These are phyloP conservation scores for Brachypodius melanocephalos DNA, from an alignment of 2,113 vertebrate genomes.

Conservation along the genomic window DNA sequence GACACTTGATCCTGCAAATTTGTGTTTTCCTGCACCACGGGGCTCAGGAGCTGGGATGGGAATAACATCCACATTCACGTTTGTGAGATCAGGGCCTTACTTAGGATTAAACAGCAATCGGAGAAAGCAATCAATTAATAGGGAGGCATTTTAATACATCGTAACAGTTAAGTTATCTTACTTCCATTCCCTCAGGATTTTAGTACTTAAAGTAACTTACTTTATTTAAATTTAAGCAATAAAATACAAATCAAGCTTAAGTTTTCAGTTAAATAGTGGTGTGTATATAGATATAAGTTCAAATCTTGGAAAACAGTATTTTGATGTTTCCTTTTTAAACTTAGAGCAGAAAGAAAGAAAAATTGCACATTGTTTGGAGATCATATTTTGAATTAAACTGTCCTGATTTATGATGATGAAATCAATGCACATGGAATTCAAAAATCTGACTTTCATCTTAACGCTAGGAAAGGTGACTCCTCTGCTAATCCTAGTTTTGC, in stretches of 20 bases:
- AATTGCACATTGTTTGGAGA: slow-evolving; percentile 59
- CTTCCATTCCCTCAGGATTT: slow-evolving; percentile 74
- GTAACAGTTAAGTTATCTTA: slow-evolving; percentile 59
- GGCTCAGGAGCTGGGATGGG: not conserved
- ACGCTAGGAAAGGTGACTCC: slow-evolving; percentile 57
- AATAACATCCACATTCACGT: accelerated
- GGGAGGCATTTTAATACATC: slow-evolving; percentile 38
- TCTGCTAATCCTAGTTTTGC: slow-evolving; percentile 73
- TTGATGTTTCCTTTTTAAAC: slow-evolving; percentile 58
- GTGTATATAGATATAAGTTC: slow-evolving; percentile 57
- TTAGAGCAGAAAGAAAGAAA: slow-evolving; percentile 45
- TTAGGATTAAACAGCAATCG: not conserved
- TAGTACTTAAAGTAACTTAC: slow-evolving; percentile 74
- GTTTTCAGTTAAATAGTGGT: slow-evolving; percentile 65
- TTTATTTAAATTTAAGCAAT: slow-evolving; percentile 83
- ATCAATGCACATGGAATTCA: slow-evolving; percentile 45
- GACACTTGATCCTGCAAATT: not conserved
- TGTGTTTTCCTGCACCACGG: not conserved
- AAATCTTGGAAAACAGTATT: slow-evolving; percentile 59
- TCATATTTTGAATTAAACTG: slow-evolving; percentile 55
- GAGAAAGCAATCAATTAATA: not conserved
- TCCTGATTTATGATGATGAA: slow-evolving; percentile 21
- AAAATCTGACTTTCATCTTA: slow-evolving; percentile 58
- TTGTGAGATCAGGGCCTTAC: not conserved
- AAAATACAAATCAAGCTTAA: slow-evolving; percentile 69